These are phyloP conservation scores for Echinops telfairi DNA, from an alignment of 2,113 vertebrate genomes.

Conservation along the genomic window DNA sequence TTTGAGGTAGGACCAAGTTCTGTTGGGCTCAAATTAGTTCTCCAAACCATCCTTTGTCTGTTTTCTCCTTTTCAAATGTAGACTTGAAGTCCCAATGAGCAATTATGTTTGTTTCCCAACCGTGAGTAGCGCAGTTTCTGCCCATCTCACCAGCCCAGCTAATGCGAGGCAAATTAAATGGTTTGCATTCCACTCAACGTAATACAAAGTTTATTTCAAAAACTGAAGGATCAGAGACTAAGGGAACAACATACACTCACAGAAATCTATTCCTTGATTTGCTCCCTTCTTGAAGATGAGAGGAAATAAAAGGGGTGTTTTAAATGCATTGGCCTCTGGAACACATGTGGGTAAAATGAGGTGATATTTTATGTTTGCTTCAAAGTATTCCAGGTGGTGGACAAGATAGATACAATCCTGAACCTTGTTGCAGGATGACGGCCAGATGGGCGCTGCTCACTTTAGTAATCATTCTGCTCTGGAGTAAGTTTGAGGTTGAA, in stretches of 20 bases:
- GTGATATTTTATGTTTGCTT: conserved; percentile 1
- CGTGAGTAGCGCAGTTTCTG: background rate
- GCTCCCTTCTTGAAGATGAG: background rate
- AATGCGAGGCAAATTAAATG: background rate
- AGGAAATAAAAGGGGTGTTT: background rate
- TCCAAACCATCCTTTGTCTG: background rate
- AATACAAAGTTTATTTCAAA: background rate
- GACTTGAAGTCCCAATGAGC: background rate
- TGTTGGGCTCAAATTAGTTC: background rate
- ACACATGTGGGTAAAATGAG: background rate
- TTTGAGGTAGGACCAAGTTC: background rate
- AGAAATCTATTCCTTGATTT: background rate
- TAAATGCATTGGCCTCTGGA: background rate
- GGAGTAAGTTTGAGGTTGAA: background rate
- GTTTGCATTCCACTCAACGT: background rate
- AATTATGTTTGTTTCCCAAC: conserved; percentile 9
- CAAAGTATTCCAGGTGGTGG: background rate
- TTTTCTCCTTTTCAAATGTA: background rate
- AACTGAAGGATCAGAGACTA: background rate
- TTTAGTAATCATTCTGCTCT: background rate
- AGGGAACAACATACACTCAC: background rate
- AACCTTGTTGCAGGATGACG: background rate
- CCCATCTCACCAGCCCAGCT: background rate
- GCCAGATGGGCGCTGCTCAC: background rate
- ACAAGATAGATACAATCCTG: background rate